Conservation (phyloP, 2,797 vertebrate species). For the Enteromius thamalakanensis region DNA sequence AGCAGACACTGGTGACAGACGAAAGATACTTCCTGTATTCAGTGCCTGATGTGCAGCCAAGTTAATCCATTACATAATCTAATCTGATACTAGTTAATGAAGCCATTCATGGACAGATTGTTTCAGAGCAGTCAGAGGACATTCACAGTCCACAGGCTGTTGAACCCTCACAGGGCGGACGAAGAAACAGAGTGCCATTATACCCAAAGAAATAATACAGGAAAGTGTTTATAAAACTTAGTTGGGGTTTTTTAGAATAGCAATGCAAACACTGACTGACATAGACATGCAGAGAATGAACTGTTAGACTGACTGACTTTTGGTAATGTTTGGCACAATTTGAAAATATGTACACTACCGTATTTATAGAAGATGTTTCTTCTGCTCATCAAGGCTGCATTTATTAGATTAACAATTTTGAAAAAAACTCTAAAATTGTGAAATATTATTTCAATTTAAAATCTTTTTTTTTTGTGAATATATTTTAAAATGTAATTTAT, state of each 20-base stretch:
- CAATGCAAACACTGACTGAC: background rate
- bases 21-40: slow-evolving; percentile 55
- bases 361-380: too few species aligned
- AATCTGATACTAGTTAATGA: slow-evolving; percentile 54
- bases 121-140: slow-evolving; percentile 38
- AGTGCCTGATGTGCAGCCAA: slow-evolving; percentile 51
- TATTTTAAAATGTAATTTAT: too few species aligned
- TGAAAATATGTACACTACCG: too few species aligned
- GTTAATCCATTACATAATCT: slow-evolving; percentile 60
- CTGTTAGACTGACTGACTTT: background rate
- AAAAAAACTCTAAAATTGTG: too few species aligned
- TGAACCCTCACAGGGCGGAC: background rate
- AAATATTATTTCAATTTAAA: too few species aligned
- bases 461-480: too few species aligned
- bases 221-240: background rate
- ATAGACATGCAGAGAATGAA: too few species aligned
- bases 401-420: too few species aligned
- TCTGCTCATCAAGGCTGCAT: too few species aligned
- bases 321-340: background rate
- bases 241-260: background rate
- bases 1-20: slow-evolving; percentile 43
- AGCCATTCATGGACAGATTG: slow-evolving; percentile 47
- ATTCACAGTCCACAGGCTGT: slow-evolving; percentile 5
- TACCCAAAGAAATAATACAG: background rate
- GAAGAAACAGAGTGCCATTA: background rate